Evolutionary conservation across 92 coral and sea anemone genomes (phyloP).

Genomic region (Parazoanthus darwini): DNA sequence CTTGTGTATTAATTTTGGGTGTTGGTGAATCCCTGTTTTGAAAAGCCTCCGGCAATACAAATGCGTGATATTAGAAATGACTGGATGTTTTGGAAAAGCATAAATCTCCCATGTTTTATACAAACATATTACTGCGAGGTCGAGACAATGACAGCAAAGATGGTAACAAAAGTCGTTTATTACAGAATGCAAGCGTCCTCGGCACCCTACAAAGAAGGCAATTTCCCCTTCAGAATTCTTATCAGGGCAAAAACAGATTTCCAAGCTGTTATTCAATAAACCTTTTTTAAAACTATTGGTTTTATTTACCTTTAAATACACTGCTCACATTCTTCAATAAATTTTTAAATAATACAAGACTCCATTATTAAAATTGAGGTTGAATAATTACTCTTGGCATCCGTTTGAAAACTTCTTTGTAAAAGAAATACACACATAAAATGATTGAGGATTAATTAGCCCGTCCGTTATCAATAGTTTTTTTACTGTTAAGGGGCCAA

Average conservation of each 20-base stretch:
- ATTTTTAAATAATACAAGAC: conserved; percentile 73
- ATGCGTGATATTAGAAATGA: conserved; percentile 15
- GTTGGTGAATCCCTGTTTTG: not conserved
- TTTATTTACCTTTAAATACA: conserved; percentile 64
- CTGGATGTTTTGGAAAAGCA: conserved; percentile 18
- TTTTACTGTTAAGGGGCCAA: conserved; percentile 64
- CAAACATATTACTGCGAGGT: conserved; percentile 31
- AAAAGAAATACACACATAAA: conserved; percentile 66
- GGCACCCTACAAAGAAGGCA: conserved; percentile 64
- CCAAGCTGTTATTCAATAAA: conserved; percentile 53
- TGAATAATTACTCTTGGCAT: conserved; percentile 73
- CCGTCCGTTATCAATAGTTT: conserved; percentile 73
- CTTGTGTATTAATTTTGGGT: conserved; percentile 10
- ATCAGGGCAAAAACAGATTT: conserved; percentile 58
- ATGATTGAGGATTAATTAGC: conserved; percentile 78
- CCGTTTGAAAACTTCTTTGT: conserved; percentile 72
- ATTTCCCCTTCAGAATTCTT: conserved; percentile 51
- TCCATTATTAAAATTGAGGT: conserved; percentile 70
- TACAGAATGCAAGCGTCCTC: not conserved
- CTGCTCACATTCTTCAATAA: conserved; percentile 74
- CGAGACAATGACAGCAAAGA: conserved; percentile 24
- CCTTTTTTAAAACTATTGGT: conserved; percentile 50
- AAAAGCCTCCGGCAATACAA: not conserved
- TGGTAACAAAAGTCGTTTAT: conserved; percentile 27
- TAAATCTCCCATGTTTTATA: conserved; percentile 17